Percentiles rank a stretch among this genome's conserved stretches.
Conservation (phyloP, 2,888 invertebrate species). For the Rugalucina vietnamica region DNA sequence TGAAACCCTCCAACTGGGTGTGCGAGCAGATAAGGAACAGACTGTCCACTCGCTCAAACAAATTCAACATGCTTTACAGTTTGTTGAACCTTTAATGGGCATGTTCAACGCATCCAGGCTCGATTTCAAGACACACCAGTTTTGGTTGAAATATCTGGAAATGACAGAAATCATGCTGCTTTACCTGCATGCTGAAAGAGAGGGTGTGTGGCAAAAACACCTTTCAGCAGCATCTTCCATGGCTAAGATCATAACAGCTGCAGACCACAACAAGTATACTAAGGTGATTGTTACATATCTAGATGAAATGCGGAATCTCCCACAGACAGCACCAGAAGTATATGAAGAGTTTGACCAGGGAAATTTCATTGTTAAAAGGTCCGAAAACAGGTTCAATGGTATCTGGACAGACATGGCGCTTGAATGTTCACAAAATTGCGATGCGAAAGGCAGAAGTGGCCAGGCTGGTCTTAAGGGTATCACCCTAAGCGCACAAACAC, state of each 20-base stretch:
- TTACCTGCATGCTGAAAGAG: background rate
- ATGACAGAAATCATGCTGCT: background rate
- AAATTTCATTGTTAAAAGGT: background rate
- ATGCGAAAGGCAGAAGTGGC: constrained; percentile 8
- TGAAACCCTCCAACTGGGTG: too few species aligned
- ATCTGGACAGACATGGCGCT: constrained; percentile 1
- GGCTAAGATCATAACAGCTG: constrained; percentile 8
- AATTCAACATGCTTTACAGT: background rate
- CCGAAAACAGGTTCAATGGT: background rate
- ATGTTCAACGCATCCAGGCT: background rate
- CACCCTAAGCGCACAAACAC: background rate
- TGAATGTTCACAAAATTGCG: constrained; percentile 3
- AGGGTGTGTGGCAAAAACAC: background rate
- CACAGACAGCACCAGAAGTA: background rate
- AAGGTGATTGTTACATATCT: constrained; percentile 4
- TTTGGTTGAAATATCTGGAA: background rate
- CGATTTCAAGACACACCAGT: background rate
- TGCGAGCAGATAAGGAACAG: background rate
- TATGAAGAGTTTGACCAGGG: background rate
- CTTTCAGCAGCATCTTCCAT: background rate
- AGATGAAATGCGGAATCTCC: background rate
- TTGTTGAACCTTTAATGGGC: background rate
- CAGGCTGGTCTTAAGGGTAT: background rate
- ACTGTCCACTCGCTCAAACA: background rate
- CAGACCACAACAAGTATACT: constrained; percentile 8